Conservation (phyloP, 2,113 vertebrate species). For the Phoxinus phoxinus region DNA sequence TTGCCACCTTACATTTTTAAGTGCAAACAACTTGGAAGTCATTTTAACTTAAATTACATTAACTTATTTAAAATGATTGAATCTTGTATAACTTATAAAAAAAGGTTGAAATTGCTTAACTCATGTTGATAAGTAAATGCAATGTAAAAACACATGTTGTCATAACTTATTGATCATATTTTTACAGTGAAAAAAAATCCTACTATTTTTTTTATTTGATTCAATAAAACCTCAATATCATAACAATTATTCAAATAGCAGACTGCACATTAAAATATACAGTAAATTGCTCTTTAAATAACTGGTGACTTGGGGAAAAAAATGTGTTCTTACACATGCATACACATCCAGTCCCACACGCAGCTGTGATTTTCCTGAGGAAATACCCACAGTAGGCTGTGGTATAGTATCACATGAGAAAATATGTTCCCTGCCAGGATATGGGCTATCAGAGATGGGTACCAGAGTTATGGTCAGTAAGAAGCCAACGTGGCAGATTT, state of each 20-base stretch:
- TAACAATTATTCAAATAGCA: not conserved
- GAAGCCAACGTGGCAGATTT: conserved; percentile 39
- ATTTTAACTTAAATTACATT: too few relatives aligned
- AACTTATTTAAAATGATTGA: too few relatives aligned
- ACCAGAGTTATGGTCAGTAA: not conserved
- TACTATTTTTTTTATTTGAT: not conserved
- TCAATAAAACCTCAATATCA: not conserved
- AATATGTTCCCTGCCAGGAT: not conserved
- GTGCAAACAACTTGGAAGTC: too few relatives aligned
- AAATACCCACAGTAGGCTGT: conserved; percentile 28
- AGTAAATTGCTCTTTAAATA: not conserved
- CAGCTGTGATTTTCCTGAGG: conserved; percentile 21
- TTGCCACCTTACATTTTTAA: too few relatives aligned
- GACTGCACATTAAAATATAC: too few relatives aligned
- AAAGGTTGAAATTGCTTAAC: too few relatives aligned
- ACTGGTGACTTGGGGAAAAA: not conserved
- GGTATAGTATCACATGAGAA: conserved; percentile 39
- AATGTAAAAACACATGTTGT: too few relatives aligned
- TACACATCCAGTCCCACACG: conserved; percentile 26
- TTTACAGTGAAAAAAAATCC: not conserved
- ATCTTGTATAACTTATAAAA: too few relatives aligned
- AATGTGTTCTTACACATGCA: not conserved
- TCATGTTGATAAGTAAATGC: too few relatives aligned
- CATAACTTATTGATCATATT: too few relatives aligned
- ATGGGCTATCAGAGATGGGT: conserved; percentile 24